Evolutionary conservation across 2,888 invertebrate genomes (phyloP).

Genomic region (Rotaria sp.): DNA sequence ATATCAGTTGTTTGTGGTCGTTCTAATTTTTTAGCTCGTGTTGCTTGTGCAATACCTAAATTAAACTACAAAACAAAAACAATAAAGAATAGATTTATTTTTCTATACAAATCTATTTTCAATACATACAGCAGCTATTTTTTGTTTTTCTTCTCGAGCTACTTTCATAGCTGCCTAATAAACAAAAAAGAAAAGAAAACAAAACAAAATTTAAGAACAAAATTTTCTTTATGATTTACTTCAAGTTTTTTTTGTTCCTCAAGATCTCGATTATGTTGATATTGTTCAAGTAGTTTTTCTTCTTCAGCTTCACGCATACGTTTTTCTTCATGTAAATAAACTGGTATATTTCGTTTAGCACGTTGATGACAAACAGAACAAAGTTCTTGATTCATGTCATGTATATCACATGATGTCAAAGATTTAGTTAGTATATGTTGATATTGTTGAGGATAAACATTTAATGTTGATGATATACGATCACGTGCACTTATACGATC

Average conservation of each 20-base stretch:
- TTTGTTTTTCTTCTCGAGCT: neutral
- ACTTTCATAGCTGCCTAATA: neutral
- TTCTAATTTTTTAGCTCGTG: constrained; percentile 47
- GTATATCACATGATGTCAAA: constrained; percentile 46
- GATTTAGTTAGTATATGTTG: neutral
- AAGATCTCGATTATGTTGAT: constrained; percentile 52
- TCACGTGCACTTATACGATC: neutral
- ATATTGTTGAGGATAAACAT: neutral
- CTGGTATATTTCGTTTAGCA: constrained; percentile 52
- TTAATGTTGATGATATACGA: neutral
- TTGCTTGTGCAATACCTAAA: constrained; percentile 52
- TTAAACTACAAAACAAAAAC: constrained; percentile 45
- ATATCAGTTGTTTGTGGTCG: constrained; percentile 33
- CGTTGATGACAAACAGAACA: constrained; percentile 56
- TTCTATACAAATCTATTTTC: neutral
- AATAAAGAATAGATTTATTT: neutral
- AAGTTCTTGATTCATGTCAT: constrained; percentile 53
- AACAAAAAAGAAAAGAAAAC: neutral
- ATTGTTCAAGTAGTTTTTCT: constrained; percentile 51
- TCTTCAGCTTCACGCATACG: constrained; percentile 50
- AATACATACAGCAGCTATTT: neutral
- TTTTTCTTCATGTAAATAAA: constrained; percentile 52
- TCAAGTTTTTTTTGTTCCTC: constrained; percentile 46
- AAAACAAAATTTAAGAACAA: neutral
- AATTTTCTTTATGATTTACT: neutral